A percentile compares a stretch with the other conserved stretches of the same genome.
These are phyloP conservation scores for Dione vanillae DNA, from an alignment of 2,888 invertebrate species.

Conservation along the genomic window DNA sequence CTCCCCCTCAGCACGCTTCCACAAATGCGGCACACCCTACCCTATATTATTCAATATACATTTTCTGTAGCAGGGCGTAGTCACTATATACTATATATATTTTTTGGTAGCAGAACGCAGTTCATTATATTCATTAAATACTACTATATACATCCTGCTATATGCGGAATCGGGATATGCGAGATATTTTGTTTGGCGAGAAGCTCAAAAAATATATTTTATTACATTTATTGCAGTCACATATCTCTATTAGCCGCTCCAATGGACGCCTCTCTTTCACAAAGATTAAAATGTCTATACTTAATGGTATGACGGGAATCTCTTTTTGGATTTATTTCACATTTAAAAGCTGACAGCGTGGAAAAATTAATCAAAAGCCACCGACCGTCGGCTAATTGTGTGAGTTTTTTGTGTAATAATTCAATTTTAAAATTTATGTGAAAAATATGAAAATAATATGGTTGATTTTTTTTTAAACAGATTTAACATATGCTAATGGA, in stretches of 20 bases:
- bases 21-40: no score
- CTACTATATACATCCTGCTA: no score
- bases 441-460: background rate
- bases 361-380: conserved; percentile 9
- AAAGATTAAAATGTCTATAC: conserved; percentile 22
- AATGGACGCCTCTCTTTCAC: conserved; percentile 17
- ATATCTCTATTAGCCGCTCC: conserved; percentile 18
- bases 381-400: background rate
- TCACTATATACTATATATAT: no score
- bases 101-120: no score
- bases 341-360: conserved; percentile 13
- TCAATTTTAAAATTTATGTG: conserved; percentile 1
- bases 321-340: conserved; percentile 26
- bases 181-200: no score
- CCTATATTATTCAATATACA: no score
- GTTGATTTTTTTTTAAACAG: background rate
- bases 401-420: conserved; percentile 10
- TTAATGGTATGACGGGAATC: conserved; percentile 24
- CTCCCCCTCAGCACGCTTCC: no score
- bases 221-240: conserved; percentile 13
- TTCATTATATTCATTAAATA: no score
- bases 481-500: background rate
- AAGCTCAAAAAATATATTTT: background rate
- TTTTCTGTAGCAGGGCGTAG: no score
- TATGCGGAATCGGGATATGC: no score